Percentiles rank a stretch among this genome's conserved stretches.
phyloP scores from a whole-genome alignment of 2,888 invertebrate genomes.

The Caenorhabditis drosophilae region DNA sequence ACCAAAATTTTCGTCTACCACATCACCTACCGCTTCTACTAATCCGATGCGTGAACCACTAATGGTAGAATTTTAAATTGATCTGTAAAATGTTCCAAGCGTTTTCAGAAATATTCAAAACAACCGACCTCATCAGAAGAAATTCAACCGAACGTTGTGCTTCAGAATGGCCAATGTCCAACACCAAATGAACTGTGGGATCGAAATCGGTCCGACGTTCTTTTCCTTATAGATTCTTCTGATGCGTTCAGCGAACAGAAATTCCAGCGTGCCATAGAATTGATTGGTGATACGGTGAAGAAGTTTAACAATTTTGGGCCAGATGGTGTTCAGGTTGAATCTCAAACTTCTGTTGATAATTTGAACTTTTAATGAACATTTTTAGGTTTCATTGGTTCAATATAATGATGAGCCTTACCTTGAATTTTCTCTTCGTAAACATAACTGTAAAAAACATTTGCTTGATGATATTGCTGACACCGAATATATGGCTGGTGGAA shows the following conservation, averaged over 20 bases:
- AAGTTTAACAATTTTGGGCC: conserved; percentile 60
- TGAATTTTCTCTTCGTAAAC: conserved; percentile 62
- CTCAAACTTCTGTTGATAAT: too few relatives aligned
- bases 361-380: too few relatives aligned
- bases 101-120: conserved; percentile 4
- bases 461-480: conserved; percentile 61
- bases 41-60: not conserved
- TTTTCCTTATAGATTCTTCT: conserved; percentile 63
- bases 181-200: conserved; percentile 50
- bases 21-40: not conserved
- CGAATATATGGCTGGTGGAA: conserved; percentile 57
- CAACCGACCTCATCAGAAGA: conserved; percentile 13
- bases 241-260: conserved; percentile 49
- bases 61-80: not conserved
- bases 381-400: conserved; percentile 63
- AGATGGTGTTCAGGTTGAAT: conserved; percentile 59
- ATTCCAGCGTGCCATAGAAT: conserved; percentile 52
- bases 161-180: conserved; percentile 41
- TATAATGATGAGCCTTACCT: conserved; percentile 61
- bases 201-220: conserved; percentile 51
- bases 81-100: not conserved
- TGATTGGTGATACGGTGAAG: conserved; percentile 56
- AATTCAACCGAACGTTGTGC: conserved; percentile 31
- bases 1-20: not conserved
- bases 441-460: conserved; percentile 57